Evolutionary conservation across 2,113 vertebrate genomes (phyloP).

Genomic region (Gallinago media): DNA sequence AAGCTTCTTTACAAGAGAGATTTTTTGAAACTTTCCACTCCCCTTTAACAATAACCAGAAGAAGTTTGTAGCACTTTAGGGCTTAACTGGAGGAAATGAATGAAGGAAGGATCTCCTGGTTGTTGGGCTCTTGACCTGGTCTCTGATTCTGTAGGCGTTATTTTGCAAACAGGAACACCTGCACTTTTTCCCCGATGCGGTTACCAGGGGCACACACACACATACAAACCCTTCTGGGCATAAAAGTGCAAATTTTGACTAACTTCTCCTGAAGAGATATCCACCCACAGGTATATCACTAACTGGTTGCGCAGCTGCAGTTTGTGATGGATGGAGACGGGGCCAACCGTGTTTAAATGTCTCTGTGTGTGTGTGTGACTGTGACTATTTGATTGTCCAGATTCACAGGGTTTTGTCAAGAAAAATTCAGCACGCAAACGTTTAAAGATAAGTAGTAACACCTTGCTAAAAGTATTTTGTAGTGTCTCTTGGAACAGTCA

Average conservation of each 20-base stretch:
- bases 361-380: neutral
- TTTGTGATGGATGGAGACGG: neutral
- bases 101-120: constrained; percentile 47
- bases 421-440: neutral
- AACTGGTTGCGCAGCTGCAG: neutral
- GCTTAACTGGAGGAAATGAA: constrained; percentile 56
- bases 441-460: neutral
- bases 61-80: constrained; percentile 21
- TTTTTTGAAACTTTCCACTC: constrained; percentile 44
- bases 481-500: neutral
- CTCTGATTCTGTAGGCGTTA: constrained; percentile 12
- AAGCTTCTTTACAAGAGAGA: constrained; percentile 17
- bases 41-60: constrained; percentile 62
- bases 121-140: neutral
- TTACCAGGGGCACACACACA: constrained; percentile 9
- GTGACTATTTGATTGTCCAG: neutral
- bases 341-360: neutral
- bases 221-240: neutral
- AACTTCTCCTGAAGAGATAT: neutral
- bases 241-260: neutral
- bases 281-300: neutral
- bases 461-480: neutral
- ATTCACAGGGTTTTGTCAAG: neutral
- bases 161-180: constrained; percentile 24
- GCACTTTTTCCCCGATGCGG: neutral